These are phyloP conservation scores for Nesogale talazaci DNA, from an alignment of 2,113 vertebrate species.

Conservation along the genomic window DNA sequence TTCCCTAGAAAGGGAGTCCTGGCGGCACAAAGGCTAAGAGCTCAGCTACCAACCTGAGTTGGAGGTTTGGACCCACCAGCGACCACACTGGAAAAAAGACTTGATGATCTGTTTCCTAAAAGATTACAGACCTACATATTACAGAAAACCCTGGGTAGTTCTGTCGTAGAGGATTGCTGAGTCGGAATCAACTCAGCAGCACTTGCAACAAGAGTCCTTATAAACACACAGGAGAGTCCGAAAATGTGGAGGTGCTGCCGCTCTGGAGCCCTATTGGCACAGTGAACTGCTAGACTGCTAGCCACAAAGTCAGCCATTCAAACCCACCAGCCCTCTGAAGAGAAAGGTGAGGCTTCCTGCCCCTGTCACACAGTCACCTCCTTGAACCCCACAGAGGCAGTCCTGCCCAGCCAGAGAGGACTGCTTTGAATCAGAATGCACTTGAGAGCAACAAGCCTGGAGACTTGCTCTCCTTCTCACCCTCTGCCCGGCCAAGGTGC, in stretches of 20 bases:
- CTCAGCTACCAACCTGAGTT: not conserved
- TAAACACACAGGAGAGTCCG: not conserved
- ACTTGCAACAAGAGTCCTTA: not conserved
- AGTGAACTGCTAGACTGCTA: too few species aligned
- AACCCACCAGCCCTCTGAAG: too few species aligned
- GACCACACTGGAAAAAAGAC: not conserved
- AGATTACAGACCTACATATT: not conserved
- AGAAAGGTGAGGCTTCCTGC: too few species aligned
- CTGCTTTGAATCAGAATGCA: too few species aligned
- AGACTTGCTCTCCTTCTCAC: not conserved
- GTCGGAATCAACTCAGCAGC: not conserved
- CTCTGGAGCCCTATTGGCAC: too few species aligned
- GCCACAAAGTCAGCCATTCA: too few species aligned
- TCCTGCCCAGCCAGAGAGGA: too few species aligned
- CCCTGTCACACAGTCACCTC: too few species aligned
- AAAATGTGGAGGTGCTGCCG: not conserved
- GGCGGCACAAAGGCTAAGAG: not conserved
- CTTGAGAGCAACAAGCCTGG: too few species aligned
- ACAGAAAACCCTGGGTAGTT: not conserved
- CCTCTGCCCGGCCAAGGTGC: not conserved
- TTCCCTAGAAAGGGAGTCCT: not conserved
- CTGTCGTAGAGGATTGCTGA: not conserved
- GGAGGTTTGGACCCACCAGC: not conserved
- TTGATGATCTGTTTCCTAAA: not conserved
- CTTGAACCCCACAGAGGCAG: too few species aligned